phyloP scores from a whole-genome alignment of 2,888 invertebrate species.

The Diplolepis rosae region DNA sequence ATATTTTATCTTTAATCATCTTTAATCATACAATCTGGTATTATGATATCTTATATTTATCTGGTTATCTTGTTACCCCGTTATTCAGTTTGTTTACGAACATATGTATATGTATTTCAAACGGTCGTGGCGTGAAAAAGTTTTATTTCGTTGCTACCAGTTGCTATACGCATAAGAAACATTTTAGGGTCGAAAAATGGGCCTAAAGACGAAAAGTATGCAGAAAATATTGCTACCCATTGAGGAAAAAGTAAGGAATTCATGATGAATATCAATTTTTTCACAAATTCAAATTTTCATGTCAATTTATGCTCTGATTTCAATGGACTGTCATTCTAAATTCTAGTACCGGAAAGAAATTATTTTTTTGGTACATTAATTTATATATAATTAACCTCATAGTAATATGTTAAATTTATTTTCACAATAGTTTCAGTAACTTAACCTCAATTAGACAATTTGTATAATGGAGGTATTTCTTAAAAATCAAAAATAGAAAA shows the following conservation, averaged over 20 bases:
- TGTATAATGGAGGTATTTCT: no score
- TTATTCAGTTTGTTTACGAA: not conserved
- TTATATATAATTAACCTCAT: no score
- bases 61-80: no score
- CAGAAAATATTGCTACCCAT: slow-evolving; percentile 59
- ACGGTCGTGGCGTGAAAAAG: slow-evolving; percentile 41
- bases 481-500: no score
- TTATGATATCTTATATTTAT: no score
- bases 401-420: no score
- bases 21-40: no score
- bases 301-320: not conserved
- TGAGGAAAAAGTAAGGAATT: slow-evolving; percentile 59
- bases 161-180: slow-evolving; percentile 18
- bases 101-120: slow-evolving; percentile 39
- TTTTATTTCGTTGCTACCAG: not conserved
- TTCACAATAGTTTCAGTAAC: no score
- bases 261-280: not conserved
- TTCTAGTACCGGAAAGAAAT: no score
- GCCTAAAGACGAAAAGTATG: slow-evolving; percentile 65
- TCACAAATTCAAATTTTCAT: not conserved
- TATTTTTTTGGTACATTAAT: no score
- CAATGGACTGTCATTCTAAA: not conserved
- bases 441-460: no score
- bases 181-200: slow-evolving; percentile 50
- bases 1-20: not conserved